Percentiles rank a stretch among this genome's conserved stretches.
These are phyloP conservation scores for Coronaproctus castanopsis DNA, from an alignment of 2,888 invertebrate species.

Conservation along the genomic window DNA sequence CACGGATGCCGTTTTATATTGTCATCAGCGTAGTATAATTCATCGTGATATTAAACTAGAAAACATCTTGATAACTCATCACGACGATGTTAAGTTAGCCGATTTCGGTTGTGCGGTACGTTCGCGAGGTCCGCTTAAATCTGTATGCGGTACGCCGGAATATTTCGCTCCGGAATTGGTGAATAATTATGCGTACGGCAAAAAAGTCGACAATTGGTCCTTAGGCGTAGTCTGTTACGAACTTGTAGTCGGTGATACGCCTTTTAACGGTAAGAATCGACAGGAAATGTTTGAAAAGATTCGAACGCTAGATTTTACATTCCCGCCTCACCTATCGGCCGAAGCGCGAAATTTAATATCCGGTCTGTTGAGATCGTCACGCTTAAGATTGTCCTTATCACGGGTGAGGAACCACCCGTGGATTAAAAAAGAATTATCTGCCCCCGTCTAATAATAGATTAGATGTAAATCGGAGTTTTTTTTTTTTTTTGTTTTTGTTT, in stretches of 20 bases:
- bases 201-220: constrained; percentile 84
- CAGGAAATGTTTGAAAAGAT: constrained; percentile 55
- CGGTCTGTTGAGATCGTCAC: constrained; percentile 41
- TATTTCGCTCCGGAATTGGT: constrained; percentile 95
- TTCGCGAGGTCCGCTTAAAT: constrained; percentile 33
- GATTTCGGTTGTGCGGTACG: constrained; percentile 76
- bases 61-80: constrained; percentile 55
- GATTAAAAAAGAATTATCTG: too few species aligned
- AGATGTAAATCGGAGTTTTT: too few species aligned
- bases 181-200: too few species aligned
- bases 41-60: too few species aligned
- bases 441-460: too few species aligned
- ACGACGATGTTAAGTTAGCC: constrained; percentile 64
- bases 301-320: constrained; percentile 38
- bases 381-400: too few species aligned
- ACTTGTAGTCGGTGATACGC: constrained; percentile 76
- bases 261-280: constrained; percentile 60
- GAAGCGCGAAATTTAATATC: constrained; percentile 53
- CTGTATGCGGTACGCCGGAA: constrained; percentile 86
- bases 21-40: too few species aligned
- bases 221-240: too few species aligned
- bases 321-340: constrained; percentile 41
- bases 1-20: too few species aligned
- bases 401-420: too few species aligned
- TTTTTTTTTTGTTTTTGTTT: too few species aligned